Evolutionary conservation across 2,113 vertebrate genomes (phyloP).

Genomic region (Embiotoca jacksoni): DNA sequence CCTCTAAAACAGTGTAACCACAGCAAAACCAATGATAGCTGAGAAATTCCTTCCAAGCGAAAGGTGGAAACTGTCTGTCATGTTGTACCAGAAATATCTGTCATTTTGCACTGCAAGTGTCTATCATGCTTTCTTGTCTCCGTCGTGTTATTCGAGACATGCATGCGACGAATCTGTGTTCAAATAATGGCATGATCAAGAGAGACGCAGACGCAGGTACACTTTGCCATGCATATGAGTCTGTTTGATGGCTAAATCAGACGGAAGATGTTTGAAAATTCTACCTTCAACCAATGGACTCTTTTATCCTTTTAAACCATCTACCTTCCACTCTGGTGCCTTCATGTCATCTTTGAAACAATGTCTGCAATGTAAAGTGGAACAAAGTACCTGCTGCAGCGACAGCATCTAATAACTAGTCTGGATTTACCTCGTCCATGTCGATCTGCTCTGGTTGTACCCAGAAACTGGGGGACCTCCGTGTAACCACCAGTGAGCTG

Average conservation of each 20-base stretch:
- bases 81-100: conserved; percentile 73
- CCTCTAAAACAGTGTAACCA: conserved; percentile 55
- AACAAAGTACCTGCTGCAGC: conserved; percentile 41
- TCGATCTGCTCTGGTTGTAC: conserved; percentile 3
- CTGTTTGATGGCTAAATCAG: conserved; percentile 76
- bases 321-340: conserved; percentile 67
- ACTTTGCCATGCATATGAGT: conserved; percentile 76
- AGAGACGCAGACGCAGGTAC: conserved; percentile 54
- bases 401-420: conserved; percentile 33
- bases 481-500: conserved; percentile 45
- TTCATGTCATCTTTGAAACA: conserved; percentile 68
- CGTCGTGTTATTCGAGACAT: conserved; percentile 66
- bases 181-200: conserved; percentile 80
- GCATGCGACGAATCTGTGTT: conserved; percentile 57
- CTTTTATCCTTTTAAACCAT: conserved; percentile 78
- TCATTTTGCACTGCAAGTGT: conserved; percentile 66
- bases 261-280: conserved; percentile 74
- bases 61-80: conserved; percentile 68
- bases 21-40: conserved; percentile 62
- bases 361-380: conserved; percentile 54
- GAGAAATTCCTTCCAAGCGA: conserved; percentile 53
- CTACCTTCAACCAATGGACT: conserved; percentile 71
- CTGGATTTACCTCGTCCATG: conserved; percentile 31
- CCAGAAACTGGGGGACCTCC: conserved; percentile 5
- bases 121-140: conserved; percentile 69